Evolutionary conservation across 2,888 invertebrate genomes (phyloP), one percentile per base, ranked within the genome.

Genomic region (Julus scanicus): DNA sequence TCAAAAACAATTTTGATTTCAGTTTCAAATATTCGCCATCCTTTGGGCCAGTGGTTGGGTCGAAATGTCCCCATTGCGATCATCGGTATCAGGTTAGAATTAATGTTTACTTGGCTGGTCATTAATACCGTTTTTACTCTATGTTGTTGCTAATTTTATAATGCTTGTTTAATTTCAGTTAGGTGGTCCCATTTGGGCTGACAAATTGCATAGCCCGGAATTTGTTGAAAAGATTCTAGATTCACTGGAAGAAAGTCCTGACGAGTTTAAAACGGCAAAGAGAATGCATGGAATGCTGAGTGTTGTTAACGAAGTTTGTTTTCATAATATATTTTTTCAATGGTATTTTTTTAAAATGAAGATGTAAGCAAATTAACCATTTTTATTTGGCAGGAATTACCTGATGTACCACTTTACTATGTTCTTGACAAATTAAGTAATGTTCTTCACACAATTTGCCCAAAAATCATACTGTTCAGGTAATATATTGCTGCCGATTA

Each of bases 151-250:
- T 88, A 87, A 88, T 84, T 37, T 49, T 84, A 88, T 88, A 29
- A 71, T 29, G 71, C 17, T 71, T n/a, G 1, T 71, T 71, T 88
- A 83, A 85, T 89, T 92, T 87, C 92, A 97, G 95, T 92, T 97
- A 90, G 97, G 97, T 13, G 99, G 99, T 0, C 99, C 99, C 0
- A 95, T 99, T 90, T 99, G 99, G 98, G 94, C 96, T 0, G 97
- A 95, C 0, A 95, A 96, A 0, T 94, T 99, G 80, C 98, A 99
- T 92, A 94, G 96, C 90, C 93, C 93, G 85, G 92, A 93, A 0
- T 99, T 99, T 92, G 95, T 99, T 0, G 91, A 93, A 0, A 93
- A 94, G 84, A 93, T 98, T 9, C 91, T 97, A 11, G 90, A 91
- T 1, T 89, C 92, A 39, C 89, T 92, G 3, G 89, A 89, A 53